Evolutionary conservation across 1,140 invertebrate species (phyloP), one percentile per base, ranked within the genome.

Genomic region (Drosophila truncata): DNA sequence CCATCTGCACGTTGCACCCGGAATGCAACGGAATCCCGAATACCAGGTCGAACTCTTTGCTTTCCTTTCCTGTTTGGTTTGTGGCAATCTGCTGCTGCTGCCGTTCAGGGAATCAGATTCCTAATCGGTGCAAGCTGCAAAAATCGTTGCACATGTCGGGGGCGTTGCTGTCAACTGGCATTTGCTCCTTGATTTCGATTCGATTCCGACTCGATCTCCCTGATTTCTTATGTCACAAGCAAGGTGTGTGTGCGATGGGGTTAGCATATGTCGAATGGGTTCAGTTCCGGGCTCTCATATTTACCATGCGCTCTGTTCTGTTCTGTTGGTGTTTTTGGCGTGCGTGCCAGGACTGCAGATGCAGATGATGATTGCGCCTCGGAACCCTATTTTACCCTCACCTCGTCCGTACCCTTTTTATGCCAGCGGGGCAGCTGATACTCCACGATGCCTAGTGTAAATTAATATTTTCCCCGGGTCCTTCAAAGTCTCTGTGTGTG

Each of bases 391-490:
- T 49, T 55, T 61, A 27, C 11, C 58, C 16, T 31, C 58, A 27
- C 3, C 46, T 49, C 9, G 16, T 13, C 41, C 49, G 27, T 54
- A 65, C 73, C 75, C 80, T 78, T 83, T 84, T 77, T 49, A 52
- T 72, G 66, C 37, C 78, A 50, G 31, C 44, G 44, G 69, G 59
- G 59, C 83, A 87, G 83, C 83, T 87, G 83, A 83, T 63, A 77
- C 58, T 70, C 39, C 25, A 10, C 63, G 39, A 20, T 52, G 66
- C 39, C 64, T 73, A 73, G 83, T 82, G 83, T 86, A 86, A 86
- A 86, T 86, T 87, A 87, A 86, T 86, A 86, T 86, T 86, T 86
- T 87, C 47, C 62, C 62, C 80, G 46, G 76, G 79, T 87, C 71
- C 74, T 70, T 50, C 42, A 3, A 29, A 39, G 60, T 47, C 18